phyloP scores from a whole-genome alignment of 2,888 invertebrate genomes.

The Meliscaeva auricollis region DNA sequence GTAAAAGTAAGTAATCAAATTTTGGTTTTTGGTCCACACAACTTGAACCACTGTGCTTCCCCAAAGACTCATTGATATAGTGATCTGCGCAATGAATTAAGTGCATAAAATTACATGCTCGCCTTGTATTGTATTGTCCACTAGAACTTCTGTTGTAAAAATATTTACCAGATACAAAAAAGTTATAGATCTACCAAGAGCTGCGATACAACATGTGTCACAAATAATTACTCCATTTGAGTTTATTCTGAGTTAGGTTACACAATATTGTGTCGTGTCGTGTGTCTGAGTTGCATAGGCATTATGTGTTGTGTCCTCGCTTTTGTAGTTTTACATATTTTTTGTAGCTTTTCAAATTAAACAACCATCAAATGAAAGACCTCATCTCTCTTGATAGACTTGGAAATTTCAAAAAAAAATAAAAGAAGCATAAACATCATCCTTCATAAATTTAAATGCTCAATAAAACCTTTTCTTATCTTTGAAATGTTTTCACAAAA shows the following conservation, averaged over 20 bases:
- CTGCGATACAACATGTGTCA: conserved; percentile 46
- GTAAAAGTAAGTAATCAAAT: no score
- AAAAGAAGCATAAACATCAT: background rate
- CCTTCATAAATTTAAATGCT: conserved; percentile 40
- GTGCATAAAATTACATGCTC: conserved; percentile 55
- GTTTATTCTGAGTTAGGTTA: conserved; percentile 24
- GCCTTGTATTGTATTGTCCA: conserved; percentile 44
- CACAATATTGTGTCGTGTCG: conserved; percentile 31
- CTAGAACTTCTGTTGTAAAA: conserved; percentile 58
- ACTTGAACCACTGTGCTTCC: background rate
- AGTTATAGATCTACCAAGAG: conserved; percentile 34
- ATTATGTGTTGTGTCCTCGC: background rate
- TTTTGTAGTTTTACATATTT: conserved; percentile 25
- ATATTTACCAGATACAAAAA: conserved; percentile 52
- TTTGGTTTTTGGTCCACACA: background rate
- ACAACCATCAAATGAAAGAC: background rate
- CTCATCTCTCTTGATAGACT: background rate
- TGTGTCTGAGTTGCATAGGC: background rate
- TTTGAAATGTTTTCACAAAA: conserved; percentile 37
- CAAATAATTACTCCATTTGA: conserved; percentile 55
- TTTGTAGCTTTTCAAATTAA: conserved; percentile 6
- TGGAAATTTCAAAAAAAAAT: no score
- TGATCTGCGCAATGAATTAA: conserved; percentile 71
- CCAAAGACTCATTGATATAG: conserved; percentile 59
- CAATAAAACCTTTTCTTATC: conserved; percentile 45